Percentiles rank a stretch among this genome's conserved stretches.
These are phyloP conservation scores for Tympanuchus pallidicinctus DNA, from an alignment of 2,113 vertebrate species.

Conservation along the genomic window DNA sequence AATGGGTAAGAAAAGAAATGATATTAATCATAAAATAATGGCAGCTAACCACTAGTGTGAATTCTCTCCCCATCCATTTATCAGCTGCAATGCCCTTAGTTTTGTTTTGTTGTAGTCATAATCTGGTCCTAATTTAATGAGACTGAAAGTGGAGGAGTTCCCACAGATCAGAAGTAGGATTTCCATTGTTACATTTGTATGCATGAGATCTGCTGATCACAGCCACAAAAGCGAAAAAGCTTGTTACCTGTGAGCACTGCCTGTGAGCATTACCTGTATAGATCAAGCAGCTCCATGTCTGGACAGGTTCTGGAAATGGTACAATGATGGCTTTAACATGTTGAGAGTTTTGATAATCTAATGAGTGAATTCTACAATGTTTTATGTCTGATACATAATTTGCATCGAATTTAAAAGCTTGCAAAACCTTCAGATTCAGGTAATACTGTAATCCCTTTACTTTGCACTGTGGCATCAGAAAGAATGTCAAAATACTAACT, in stretches of 20 bases:
- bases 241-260: background rate
- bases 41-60: background rate
- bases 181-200: background rate
- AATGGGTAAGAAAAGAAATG: constrained; percentile 55
- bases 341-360: background rate
- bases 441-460: background rate
- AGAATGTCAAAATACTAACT: background rate
- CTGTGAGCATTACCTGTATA: background rate
- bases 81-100: background rate
- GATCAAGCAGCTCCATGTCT: background rate
- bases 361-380: background rate
- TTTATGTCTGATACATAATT: background rate
- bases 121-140: constrained; percentile 48
- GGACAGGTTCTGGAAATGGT: background rate
- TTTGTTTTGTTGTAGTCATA: constrained; percentile 17
- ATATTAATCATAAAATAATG: constrained; percentile 44
- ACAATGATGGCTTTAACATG: background rate
- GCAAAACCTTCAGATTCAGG: background rate
- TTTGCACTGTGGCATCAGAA: background rate
- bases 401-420: background rate
- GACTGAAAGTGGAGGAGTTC: constrained; percentile 43
- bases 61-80: background rate
- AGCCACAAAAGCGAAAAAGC: background rate
- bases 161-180: constrained; percentile 29
- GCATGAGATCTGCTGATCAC: background rate